Conservation (phyloP, 2,888 invertebrate species). For the Mongoloraphidia duomilia region DNA sequence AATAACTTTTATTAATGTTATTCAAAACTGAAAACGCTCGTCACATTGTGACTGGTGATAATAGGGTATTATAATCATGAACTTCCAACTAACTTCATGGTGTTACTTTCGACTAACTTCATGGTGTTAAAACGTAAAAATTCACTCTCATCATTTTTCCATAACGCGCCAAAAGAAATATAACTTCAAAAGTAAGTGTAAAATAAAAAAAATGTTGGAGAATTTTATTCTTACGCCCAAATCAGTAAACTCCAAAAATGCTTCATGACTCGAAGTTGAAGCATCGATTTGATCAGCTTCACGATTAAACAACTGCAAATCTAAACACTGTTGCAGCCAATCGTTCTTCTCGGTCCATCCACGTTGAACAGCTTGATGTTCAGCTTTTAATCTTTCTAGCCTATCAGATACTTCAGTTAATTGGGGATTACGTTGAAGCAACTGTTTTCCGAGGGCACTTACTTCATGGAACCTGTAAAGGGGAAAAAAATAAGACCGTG, state of each 20-base stretch:
- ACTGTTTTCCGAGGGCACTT: slow-evolving; percentile 60
- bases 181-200: not conserved
- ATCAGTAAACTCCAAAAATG: slow-evolving; percentile 78
- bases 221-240: slow-evolving; percentile 53
- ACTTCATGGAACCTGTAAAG: slow-evolving; percentile 62
- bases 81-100: too few species aligned
- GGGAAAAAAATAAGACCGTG: not conserved
- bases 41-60: too few species aligned
- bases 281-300: slow-evolving; percentile 97
- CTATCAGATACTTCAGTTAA: slow-evolving; percentile 62
- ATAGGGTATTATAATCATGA: too few species aligned
- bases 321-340: slow-evolving; percentile 73
- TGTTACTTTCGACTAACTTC: too few species aligned
- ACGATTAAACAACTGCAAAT: slow-evolving; percentile 82
- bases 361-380: slow-evolving; percentile 59
- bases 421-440: slow-evolving; percentile 58
- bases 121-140: too few species aligned
- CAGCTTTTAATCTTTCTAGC: slow-evolving; percentile 54
- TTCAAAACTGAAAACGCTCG: too few species aligned
- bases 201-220: slow-evolving; percentile 1
- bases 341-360: slow-evolving; percentile 79
- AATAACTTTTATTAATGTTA: too few species aligned
- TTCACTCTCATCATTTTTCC: too few species aligned
- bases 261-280: slow-evolving; percentile 84
- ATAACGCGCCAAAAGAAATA: too few species aligned